phyloP scores from a whole-genome alignment of 2,113 vertebrate genomes.

The Tringa solitaria region DNA sequence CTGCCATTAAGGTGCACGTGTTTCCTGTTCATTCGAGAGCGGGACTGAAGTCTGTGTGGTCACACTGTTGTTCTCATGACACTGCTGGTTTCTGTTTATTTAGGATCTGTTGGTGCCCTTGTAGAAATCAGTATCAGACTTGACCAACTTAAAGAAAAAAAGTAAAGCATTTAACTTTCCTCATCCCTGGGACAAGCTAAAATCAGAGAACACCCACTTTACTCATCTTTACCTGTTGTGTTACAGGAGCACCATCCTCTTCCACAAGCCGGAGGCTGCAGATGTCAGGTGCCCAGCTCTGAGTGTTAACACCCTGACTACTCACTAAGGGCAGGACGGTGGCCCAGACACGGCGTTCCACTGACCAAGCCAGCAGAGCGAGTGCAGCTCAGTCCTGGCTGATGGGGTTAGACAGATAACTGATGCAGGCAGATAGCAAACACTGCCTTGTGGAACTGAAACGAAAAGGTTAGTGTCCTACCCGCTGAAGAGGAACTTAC shows the following conservation, averaged over 20 bases:
- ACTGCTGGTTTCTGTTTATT: background rate
- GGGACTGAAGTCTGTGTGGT: background rate
- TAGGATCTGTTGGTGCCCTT: background rate
- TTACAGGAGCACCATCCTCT: background rate
- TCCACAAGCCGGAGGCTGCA: background rate
- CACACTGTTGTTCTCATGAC: background rate
- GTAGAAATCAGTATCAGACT: background rate
- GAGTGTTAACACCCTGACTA: accelerated
- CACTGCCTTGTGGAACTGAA: background rate
- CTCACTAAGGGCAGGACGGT: background rate
- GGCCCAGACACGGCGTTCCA: background rate
- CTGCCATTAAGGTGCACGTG: background rate
- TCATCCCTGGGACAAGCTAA: background rate
- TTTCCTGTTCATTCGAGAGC: background rate
- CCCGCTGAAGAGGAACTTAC: background rate
- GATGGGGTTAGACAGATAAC: background rate
- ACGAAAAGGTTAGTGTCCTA: background rate
- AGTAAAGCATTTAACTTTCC: background rate
- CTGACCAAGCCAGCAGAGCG: background rate
- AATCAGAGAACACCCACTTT: background rate
- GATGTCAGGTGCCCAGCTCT: accelerated
- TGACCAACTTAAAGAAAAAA: background rate
- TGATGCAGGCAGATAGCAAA: background rate
- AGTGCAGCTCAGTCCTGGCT: background rate
- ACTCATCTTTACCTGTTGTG: background rate